Conservation (phyloP, 2,797 vertebrate genomes). For the Periparus ater region DNA sequence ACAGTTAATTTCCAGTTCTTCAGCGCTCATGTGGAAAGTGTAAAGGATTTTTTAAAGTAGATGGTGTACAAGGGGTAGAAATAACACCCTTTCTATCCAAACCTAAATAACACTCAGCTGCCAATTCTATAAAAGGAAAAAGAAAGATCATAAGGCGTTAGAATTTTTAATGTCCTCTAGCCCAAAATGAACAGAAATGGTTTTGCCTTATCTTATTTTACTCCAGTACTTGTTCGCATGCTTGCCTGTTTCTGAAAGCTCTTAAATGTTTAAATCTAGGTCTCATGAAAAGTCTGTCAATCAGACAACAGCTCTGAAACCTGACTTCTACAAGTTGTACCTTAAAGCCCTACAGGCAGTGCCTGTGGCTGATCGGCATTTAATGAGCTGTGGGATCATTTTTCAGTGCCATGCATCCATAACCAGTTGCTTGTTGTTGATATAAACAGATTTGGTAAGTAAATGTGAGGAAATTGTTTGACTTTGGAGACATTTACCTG, state of each 20-base stretch:
- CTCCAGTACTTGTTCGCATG: neutral
- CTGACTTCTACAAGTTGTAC: conserved; percentile 35
- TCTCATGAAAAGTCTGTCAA: neutral
- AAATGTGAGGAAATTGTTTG: conserved; percentile 32
- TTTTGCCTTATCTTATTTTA: neutral
- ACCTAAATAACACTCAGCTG: neutral
- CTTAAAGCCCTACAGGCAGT: conserved; percentile 35
- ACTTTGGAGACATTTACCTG: conserved; percentile 39
- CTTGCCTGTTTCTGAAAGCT: neutral
- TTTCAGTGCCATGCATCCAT: neutral
- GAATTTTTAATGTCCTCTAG: neutral
- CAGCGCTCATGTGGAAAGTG: neutral
- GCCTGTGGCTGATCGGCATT: conserved; percentile 52
- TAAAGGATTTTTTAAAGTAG: conserved; percentile 5
- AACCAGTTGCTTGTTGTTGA: conserved; percentile 17
- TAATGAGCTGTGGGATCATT: conserved; percentile 40
- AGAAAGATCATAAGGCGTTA: neutral
- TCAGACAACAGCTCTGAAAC: conserved; percentile 27
- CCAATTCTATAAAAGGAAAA: neutral
- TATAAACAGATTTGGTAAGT: conserved; percentile 44
- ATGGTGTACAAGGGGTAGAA: neutral
- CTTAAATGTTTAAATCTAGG: conserved; percentile 19
- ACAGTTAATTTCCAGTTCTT: conserved; percentile 45
- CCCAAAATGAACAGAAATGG: neutral
- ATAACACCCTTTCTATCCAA: neutral